phyloP scores from a whole-genome alignment of 2,113 vertebrate genomes.

The Muntiacus reevesi region DNA sequence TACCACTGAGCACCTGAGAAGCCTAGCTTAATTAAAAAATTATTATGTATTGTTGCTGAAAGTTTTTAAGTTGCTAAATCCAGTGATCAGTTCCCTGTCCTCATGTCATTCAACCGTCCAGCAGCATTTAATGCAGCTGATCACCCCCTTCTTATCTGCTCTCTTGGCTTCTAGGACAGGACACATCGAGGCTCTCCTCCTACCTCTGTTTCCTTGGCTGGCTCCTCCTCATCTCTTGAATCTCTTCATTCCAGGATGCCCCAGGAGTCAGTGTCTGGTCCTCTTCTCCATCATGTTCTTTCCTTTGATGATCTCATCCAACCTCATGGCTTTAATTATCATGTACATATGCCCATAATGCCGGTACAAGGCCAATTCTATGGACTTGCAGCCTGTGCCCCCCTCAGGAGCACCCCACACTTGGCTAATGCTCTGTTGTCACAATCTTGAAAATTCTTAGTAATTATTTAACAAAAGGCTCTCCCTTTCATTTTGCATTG shows the following conservation, averaged over 20 bases:
- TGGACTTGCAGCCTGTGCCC: not conserved
- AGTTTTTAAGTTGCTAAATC: not conserved
- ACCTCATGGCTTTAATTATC: not conserved
- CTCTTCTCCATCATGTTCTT: not conserved
- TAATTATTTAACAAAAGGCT: not conserved
- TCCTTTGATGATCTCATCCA: not conserved
- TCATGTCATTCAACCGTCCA: not conserved
- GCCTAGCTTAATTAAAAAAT: not conserved
- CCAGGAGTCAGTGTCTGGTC: not conserved
- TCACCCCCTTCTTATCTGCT: not conserved
- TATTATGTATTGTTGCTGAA: not conserved
- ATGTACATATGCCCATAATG: not conserved
- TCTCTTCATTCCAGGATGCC: not conserved
- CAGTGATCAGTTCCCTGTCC: not conserved
- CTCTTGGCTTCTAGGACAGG: not conserved
- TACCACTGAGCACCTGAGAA: not conserved
- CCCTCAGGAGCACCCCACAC: not conserved
- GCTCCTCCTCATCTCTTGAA: not conserved
- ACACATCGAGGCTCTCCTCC: not conserved
- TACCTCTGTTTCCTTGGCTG: not conserved
- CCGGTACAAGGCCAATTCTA: not conserved
- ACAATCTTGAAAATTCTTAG: not conserved
- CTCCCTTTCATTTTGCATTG: not conserved
- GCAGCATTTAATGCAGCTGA: not conserved
- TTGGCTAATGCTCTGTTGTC: not conserved